Evolutionary conservation across 1,140 invertebrate genomes (phyloP).

Genomic region (Drosophila sp.): DNA sequence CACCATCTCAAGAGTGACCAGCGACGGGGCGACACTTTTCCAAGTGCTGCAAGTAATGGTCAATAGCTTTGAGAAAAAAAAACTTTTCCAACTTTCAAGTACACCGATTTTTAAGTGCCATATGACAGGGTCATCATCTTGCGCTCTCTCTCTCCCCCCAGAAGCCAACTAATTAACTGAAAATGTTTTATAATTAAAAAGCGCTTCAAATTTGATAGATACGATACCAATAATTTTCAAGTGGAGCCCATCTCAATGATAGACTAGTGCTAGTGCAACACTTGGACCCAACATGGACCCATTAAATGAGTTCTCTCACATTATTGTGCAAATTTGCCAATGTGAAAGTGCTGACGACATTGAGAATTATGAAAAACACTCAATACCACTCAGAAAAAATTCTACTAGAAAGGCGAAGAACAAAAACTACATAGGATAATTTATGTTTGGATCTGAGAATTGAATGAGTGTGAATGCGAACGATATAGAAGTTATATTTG

Average conservation of each 20-base stretch:
- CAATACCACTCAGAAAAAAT: too few relatives aligned
- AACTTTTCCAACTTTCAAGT: conserved; percentile 42
- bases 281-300: conserved; percentile 8
- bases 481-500: too few relatives aligned
- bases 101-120: conserved; percentile 12
- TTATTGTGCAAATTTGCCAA: too few relatives aligned
- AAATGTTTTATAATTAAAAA: conserved; percentile 69
- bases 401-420: too few relatives aligned
- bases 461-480: too few relatives aligned
- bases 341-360: too few relatives aligned
- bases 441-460: too few relatives aligned
- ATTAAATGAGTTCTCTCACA: background rate
- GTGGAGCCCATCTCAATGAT: conserved; percentile 27
- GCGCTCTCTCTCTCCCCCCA: too few relatives aligned
- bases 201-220: conserved; percentile 21
- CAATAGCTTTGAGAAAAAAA: conserved; percentile 65
- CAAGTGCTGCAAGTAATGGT: conserved; percentile 37
- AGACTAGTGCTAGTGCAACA: background rate
- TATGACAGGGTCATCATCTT: conserved; percentile 44
- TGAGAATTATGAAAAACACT: too few relatives aligned
- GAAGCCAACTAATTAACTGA: conserved; percentile 56
- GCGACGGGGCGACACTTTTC: conserved; percentile 61
- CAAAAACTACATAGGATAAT: too few relatives aligned
- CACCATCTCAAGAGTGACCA: conserved; percentile 60
- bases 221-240: conserved; percentile 24